Evolutionary conservation across 2,797 vertebrate species (phyloP).

Genomic region (Lepilemur ruficaudatus): DNA sequence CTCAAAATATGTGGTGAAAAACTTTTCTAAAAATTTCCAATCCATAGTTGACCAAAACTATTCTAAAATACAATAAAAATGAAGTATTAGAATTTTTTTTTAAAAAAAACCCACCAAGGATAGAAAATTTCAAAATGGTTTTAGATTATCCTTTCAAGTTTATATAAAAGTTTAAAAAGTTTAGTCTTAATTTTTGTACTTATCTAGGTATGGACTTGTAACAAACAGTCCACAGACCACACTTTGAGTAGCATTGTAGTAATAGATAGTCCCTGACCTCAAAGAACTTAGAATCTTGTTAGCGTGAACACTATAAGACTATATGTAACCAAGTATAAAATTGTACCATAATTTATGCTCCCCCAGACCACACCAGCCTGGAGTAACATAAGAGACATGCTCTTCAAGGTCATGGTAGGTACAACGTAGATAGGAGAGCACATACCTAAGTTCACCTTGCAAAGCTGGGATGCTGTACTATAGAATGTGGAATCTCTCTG

Average conservation of each 20-base stretch:
- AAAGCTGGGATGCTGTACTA: too few relatives aligned
- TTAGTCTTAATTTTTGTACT: not conserved
- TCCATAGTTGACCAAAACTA: not conserved
- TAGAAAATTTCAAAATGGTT: not conserved
- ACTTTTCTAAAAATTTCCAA: slow-evolving; percentile 25
- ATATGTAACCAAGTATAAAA: not conserved
- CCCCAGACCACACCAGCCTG: not conserved
- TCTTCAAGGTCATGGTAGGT: not conserved
- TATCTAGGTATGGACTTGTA: not conserved
- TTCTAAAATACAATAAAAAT: slow-evolving; percentile 15
- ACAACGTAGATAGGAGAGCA: not conserved
- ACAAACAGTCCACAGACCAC: not conserved
- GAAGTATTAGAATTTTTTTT: not conserved
- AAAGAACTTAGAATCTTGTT: not conserved
- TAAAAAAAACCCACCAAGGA: not conserved
- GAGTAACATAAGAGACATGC: not conserved
- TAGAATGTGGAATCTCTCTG: too few relatives aligned
- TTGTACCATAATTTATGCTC: not conserved
- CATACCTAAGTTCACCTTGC: not conserved
- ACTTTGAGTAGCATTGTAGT: not conserved
- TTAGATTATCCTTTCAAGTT: not conserved
- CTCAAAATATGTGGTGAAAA: not conserved
- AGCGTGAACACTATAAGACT: not conserved
- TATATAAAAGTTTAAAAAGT: not conserved
- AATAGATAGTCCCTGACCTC: not conserved